phyloP scores from a whole-genome alignment of 2,888 invertebrate genomes.

The Acanthococcus lagerstroemiae region DNA sequence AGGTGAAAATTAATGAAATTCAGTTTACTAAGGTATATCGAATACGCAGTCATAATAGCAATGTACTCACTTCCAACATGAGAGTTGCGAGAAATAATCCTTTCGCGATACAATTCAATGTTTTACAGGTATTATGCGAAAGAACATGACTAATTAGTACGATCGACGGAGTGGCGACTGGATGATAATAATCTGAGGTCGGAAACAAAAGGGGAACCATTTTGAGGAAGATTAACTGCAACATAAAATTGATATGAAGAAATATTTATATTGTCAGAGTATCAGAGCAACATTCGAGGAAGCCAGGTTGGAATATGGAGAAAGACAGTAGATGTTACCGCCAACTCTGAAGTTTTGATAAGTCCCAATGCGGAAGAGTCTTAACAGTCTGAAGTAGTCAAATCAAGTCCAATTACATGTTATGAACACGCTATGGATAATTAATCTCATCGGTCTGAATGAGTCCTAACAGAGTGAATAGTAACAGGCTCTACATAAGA shows the following conservation, averaged over 20 bases:
- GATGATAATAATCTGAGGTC: slow-evolving; percentile 82
- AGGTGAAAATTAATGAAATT: slow-evolving; percentile 21
- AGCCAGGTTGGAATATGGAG: no score
- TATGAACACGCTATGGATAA: no score
- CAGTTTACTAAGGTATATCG: neutral
- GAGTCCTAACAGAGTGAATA: no score
- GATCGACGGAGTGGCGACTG: slow-evolving; percentile 71
- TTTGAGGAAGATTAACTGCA: slow-evolving; percentile 66
- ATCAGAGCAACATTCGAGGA: no score
- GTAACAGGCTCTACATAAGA: no score
- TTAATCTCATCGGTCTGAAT: no score
- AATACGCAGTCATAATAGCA: neutral
- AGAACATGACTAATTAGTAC: slow-evolving; percentile 75
- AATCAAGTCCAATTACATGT: no score
- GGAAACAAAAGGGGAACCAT: slow-evolving; percentile 71
- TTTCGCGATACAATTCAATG: slow-evolving; percentile 57
- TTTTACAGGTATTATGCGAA: slow-evolving; percentile 52
- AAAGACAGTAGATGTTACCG: no score
- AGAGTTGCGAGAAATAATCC: slow-evolving; percentile 67
- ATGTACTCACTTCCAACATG: slow-evolving; percentile 55
- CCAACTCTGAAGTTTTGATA: no score
- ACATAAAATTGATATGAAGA: slow-evolving; percentile 8
- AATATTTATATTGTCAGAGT: neutral
- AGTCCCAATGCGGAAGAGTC: no score
- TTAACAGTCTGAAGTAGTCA: no score